phyloP scores from a whole-genome alignment of 2,888 invertebrate genomes.

The Napeogenes inachia region DNA sequence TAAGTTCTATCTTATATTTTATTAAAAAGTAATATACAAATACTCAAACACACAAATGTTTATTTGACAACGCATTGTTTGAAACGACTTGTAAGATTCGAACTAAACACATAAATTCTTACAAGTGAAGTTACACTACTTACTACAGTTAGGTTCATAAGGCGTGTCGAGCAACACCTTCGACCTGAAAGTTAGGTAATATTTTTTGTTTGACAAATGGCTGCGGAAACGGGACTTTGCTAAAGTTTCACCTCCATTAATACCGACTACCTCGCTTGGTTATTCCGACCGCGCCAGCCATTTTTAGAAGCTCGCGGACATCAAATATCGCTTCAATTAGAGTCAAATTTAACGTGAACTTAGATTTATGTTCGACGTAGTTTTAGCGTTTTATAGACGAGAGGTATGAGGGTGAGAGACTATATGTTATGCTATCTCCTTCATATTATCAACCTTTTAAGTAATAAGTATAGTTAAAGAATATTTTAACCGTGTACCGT shows the following conservation, averaged over 20 bases:
- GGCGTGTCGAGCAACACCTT: slow-evolving; percentile 65
- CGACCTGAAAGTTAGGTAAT: slow-evolving; percentile 66
- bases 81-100: too few species aligned
- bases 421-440: background rate
- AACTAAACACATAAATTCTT: too few species aligned
- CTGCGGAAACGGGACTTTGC: slow-evolving; percentile 68
- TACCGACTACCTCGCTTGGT: slow-evolving; percentile 27
- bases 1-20: too few species aligned
- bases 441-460: too few species aligned
- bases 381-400: background rate
- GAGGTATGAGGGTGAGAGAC: background rate
- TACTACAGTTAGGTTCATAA: slow-evolving; percentile 64
- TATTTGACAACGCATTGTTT: too few species aligned
- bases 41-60: too few species aligned
- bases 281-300: slow-evolving; percentile 12
- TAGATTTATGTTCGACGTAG: slow-evolving; percentile 1
- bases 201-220: slow-evolving; percentile 76
- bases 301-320: slow-evolving; percentile 11
- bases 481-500: too few species aligned
- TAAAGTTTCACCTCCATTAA: slow-evolving; percentile 70
- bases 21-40: too few species aligned
- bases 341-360: slow-evolving; percentile 7
- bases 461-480: too few species aligned
- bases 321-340: slow-evolving; percentile 11
- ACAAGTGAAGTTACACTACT: slow-evolving; percentile 36